These are phyloP conservation scores for Epizoanthus ramosus DNA, from an alignment of 92 coral and sea anemone genomes.

Conservation along the genomic window DNA sequence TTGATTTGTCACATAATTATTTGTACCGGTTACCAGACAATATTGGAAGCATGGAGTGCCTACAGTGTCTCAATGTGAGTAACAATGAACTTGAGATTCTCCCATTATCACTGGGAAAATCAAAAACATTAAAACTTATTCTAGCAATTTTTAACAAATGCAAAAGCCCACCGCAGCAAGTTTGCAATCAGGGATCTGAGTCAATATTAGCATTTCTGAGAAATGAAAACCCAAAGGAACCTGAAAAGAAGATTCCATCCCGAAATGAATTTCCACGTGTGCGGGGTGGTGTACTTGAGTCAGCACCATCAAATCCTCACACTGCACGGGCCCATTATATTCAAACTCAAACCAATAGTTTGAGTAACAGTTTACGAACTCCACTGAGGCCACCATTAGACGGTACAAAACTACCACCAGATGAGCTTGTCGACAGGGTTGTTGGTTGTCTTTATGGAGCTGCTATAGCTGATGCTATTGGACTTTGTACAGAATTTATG, in stretches of 20 bases:
- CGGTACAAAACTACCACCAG: constrained; percentile 89
- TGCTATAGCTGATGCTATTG: constrained; percentile 93
- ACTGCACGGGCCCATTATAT: constrained; percentile 95
- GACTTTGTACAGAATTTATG: constrained; percentile 92
- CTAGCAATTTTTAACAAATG: constrained; percentile 88
- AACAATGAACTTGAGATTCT: constrained; percentile 82
- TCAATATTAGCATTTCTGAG: constrained; percentile 67
- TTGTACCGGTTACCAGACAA: constrained; percentile 70
- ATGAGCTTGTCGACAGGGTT: constrained; percentile 89
- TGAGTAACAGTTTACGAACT: constrained; percentile 81
- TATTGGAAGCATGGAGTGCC: constrained; percentile 76
- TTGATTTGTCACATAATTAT: constrained; percentile 85
- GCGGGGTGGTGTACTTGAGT: constrained; percentile 76
- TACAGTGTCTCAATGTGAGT: constrained; percentile 80
- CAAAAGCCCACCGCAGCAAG: constrained; percentile 84
- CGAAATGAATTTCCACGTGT: constrained; percentile 89
- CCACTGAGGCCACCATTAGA: constrained; percentile 87
- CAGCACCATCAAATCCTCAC: constrained; percentile 88
- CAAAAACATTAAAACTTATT: constrained; percentile 66
- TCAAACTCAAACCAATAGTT: constrained; percentile 86
- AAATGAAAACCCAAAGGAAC: constrained; percentile 66
- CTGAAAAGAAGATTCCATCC: constrained; percentile 37
- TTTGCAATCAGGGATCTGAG: constrained; percentile 90
- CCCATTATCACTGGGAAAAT: constrained; percentile 78
- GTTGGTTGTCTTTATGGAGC: constrained; percentile 98